A percentile compares a stretch with the other conserved stretches of the same genome.
Conservation (phyloP, 2,888 invertebrate genomes). For the Caenorhabditis macrosperma region DNA sequence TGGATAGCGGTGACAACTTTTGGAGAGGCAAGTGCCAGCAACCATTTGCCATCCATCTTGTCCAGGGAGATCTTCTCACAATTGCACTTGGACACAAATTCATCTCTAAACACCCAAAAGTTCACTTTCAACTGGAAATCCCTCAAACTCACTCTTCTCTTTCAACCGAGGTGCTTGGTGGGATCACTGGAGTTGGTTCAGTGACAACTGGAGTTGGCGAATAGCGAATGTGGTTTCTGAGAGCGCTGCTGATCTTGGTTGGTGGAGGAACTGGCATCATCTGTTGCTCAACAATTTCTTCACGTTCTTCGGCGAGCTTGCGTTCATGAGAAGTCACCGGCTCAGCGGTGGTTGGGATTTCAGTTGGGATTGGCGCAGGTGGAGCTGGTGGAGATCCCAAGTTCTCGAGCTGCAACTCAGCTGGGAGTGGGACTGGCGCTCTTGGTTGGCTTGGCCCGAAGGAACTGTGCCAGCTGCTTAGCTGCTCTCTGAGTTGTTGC, state of each 20-base stretch:
- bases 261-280: slow-evolving; percentile 52
- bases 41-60: slow-evolving; percentile 63
- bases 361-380: slow-evolving; percentile 27
- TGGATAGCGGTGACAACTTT: slow-evolving; percentile 45
- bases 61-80: slow-evolving; percentile 50
- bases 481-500: slow-evolving; percentile 62
- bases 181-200: slow-evolving; percentile 39
- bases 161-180: slow-evolving; percentile 53
- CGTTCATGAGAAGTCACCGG: slow-evolving; percentile 43
- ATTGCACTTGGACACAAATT: slow-evolving; percentile 49
- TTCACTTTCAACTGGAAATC: neutral
- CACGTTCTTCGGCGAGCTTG: slow-evolving; percentile 46
- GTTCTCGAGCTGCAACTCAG: slow-evolving; percentile 25
- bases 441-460: slow-evolving; percentile 55
- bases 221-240: slow-evolving; percentile 53
- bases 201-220: slow-evolving; percentile 46
- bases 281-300: slow-evolving; percentile 52
- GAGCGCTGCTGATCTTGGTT: slow-evolving; percentile 48
- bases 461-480: slow-evolving; percentile 63
- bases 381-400: slow-evolving; percentile 37
- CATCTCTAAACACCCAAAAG: slow-evolving; percentile 40
- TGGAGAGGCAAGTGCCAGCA: slow-evolving; percentile 59
- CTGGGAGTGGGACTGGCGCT: slow-evolving; percentile 37
- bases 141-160: slow-evolving; percentile 35
- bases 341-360: slow-evolving; percentile 11